These are phyloP conservation scores for Stratiomys singularior DNA, from an alignment of 2,888 invertebrate species.

Conservation along the genomic window DNA sequence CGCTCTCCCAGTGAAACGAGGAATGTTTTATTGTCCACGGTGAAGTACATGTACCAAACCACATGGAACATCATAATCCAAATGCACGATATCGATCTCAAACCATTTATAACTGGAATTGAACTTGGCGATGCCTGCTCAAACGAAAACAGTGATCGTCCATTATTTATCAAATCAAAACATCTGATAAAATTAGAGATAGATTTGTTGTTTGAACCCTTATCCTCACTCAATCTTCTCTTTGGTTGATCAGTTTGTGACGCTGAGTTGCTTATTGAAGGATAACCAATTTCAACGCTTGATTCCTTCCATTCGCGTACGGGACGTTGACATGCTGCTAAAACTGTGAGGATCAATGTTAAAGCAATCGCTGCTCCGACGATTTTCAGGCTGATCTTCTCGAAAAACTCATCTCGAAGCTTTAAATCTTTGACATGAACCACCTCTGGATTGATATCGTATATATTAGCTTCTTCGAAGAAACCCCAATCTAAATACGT, in stretches of 20 bases:
- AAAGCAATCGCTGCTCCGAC: conserved; percentile 56
- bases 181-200: conserved; percentile 58
- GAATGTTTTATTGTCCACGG: conserved; percentile 63
- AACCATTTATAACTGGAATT: conserved; percentile 64
- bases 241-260: neutral
- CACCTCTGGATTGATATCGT: conserved; percentile 62
- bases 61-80: conserved; percentile 65
- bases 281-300: neutral
- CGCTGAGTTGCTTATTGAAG: neutral
- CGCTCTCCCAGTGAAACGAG: conserved; percentile 62
- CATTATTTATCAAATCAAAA: conserved; percentile 61
- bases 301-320: conserved; percentile 17
- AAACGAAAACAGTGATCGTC: conserved; percentile 58
- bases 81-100: conserved; percentile 63
- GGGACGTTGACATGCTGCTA: conserved; percentile 52
- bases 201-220: conserved; percentile 26
- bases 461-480: conserved; percentile 61
- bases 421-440: conserved; percentile 63
- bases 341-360: conserved; percentile 57
- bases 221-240: neutral
- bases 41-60: conserved; percentile 65
- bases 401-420: conserved; percentile 59
- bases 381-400: conserved; percentile 60
- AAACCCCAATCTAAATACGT: conserved; percentile 59
- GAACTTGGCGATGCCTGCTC: conserved; percentile 56